A percentile compares a stretch with the other conserved stretches of the same genome.
Conservation (phyloP, 2,797 vertebrate genomes). For the Danio kyathit region DNA sequence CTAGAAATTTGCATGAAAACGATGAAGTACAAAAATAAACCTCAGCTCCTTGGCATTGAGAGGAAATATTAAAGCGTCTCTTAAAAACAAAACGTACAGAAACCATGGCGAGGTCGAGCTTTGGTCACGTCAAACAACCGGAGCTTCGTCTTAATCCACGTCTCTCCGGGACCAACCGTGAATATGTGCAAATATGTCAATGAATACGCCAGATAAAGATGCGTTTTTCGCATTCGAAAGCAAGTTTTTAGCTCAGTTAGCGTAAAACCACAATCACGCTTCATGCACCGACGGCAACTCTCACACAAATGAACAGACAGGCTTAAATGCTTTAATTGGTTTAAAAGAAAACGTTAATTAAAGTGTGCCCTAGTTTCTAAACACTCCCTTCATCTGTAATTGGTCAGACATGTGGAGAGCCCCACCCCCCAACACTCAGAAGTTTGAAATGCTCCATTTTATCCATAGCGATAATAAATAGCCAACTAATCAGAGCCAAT, state of each 20-base stretch:
- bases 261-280: conserved; percentile 52
- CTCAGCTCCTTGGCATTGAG: conserved; percentile 80
- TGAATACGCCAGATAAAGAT: conserved; percentile 42
- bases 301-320: neutral
- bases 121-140: conserved; percentile 79
- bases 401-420: no score
- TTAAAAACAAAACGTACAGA: conserved; percentile 78
- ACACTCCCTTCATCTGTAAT: no score
- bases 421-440: no score
- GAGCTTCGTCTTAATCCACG: conserved; percentile 62
- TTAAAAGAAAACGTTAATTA: no score
- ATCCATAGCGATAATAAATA: no score
- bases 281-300: neutral
- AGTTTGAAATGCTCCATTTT: no score
- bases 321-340: conserved; percentile 37
- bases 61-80: conserved; percentile 80
- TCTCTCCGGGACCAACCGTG: conserved; percentile 60
- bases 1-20: conserved; percentile 77
- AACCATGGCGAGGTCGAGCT: conserved; percentile 73
- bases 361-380: no score
- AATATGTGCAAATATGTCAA: conserved; percentile 51
- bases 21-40: conserved; percentile 86
- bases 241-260: conserved; percentile 39
- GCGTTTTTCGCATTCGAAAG: conserved; percentile 39
- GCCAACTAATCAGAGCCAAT: no score